Conservation (phyloP, 2,113 vertebrate species). For the Forbesichthys papilliferus region DNA sequence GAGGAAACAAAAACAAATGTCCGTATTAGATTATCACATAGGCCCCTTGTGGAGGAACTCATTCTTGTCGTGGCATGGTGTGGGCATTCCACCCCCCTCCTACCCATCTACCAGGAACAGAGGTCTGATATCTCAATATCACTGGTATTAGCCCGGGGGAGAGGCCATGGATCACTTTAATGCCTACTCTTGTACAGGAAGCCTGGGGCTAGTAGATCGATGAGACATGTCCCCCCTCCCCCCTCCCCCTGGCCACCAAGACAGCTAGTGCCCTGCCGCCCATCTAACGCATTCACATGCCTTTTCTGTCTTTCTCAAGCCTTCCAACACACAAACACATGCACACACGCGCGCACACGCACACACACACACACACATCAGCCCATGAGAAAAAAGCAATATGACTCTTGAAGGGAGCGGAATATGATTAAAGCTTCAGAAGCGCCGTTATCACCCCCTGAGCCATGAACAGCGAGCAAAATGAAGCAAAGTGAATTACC, state of each 20-base stretch:
- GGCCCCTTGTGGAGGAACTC: slow-evolving; percentile 51
- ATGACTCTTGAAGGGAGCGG: slow-evolving; percentile 58
- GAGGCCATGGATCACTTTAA: slow-evolving; percentile 73
- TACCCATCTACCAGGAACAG: slow-evolving; percentile 40
- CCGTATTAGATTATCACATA: slow-evolving; percentile 70
- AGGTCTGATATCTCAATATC: slow-evolving; percentile 66
- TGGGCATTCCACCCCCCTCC: slow-evolving; percentile 19
- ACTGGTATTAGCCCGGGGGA: slow-evolving; percentile 52
- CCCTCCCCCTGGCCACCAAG: slow-evolving; percentile 34
- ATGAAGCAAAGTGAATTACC: slow-evolving; percentile 70
- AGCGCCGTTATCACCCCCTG: slow-evolving; percentile 57
- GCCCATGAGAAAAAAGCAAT: slow-evolving; percentile 66
- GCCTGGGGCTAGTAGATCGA: slow-evolving; percentile 52
- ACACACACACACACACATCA: slow-evolving; percentile 5
- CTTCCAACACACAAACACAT: slow-evolving; percentile 12
- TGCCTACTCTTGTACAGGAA: slow-evolving; percentile 57
- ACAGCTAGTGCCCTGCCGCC: slow-evolving; percentile 37
- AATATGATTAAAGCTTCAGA: slow-evolving; percentile 68
- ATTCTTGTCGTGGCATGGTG: slow-evolving; percentile 28
- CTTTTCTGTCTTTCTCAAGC: slow-evolving; percentile 1
- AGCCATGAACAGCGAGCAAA: slow-evolving; percentile 62
- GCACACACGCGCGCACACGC: neutral
- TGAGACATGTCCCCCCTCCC: slow-evolving; percentile 44
- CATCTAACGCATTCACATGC: too few species aligned
- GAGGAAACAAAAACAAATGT: slow-evolving; percentile 61